A percentile compares a stretch with the other conserved stretches of the same genome.
Conservation (phyloP, 1,140 invertebrate species). For the Bombus superbus region DNA sequence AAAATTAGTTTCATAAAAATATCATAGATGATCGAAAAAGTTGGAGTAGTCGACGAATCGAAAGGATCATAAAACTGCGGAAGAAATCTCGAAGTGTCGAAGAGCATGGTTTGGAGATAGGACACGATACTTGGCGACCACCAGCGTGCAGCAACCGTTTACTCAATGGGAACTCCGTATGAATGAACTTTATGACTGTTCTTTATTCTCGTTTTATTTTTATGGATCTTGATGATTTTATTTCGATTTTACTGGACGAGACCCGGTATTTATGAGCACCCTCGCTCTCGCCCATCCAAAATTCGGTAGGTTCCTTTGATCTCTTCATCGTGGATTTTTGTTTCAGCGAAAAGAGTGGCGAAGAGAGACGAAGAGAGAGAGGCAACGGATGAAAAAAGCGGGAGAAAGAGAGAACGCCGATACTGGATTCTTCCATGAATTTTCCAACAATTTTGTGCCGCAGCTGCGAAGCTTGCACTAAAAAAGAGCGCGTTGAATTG, state of each 20-base stretch:
- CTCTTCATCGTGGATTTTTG: constrained; percentile 9
- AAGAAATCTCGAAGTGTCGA: neutral
- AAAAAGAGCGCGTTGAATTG: constrained; percentile 8
- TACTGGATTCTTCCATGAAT: constrained; percentile 18
- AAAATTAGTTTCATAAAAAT: neutral
- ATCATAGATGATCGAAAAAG: neutral
- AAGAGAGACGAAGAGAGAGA: neutral
- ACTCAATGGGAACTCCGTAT: constrained; percentile 62
- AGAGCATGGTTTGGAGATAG: neutral
- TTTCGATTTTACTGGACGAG: constrained; percentile 68
- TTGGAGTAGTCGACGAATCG: neutral
- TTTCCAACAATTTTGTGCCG: constrained; percentile 21
- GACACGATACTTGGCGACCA: neutral
- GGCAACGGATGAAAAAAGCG: no score
- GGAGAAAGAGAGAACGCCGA: neutral
- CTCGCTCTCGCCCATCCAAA: constrained; percentile 21
- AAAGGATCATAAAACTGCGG: neutral
- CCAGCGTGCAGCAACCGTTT: constrained; percentile 24
- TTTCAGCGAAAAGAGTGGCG: neutral
- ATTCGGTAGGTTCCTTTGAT: constrained; percentile 54
- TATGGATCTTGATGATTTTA: constrained; percentile 65
- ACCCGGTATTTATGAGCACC: constrained; percentile 41
- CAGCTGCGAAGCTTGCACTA: neutral
- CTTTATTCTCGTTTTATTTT: constrained; percentile 65
- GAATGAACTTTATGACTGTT: constrained; percentile 75